Evolutionary conservation across 1,140 invertebrate genomes (phyloP).

Genomic region (Psilanteris sp.): DNA sequence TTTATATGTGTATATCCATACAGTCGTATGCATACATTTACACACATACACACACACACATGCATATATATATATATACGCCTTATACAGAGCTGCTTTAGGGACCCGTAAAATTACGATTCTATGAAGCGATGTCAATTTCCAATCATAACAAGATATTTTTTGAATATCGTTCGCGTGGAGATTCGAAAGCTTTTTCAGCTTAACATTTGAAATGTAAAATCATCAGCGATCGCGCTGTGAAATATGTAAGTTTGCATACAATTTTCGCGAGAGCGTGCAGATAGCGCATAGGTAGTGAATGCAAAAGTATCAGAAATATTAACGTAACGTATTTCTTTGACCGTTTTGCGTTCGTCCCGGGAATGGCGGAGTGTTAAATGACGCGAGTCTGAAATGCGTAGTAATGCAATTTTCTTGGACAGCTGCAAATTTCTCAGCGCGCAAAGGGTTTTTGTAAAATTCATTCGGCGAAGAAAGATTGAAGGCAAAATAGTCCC

Average conservation of each 20-base stretch:
- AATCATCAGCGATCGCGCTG: constrained; percentile 38
- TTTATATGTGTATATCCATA: too few species aligned
- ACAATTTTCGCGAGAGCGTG: constrained; percentile 3
- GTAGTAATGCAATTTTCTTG: constrained; percentile 40
- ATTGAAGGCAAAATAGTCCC: constrained; percentile 49
- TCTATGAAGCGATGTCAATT: constrained; percentile 25
- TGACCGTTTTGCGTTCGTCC: constrained; percentile 38
- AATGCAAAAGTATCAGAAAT: constrained; percentile 36
- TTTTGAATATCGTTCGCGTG: constrained; percentile 15
- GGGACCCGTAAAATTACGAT: constrained; percentile 18
- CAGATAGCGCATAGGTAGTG: background rate
- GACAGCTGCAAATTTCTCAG: constrained; percentile 59
- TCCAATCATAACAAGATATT: constrained; percentile 24
- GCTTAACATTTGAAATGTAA: constrained; percentile 48
- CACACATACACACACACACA: too few species aligned
- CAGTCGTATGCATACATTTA: too few species aligned
- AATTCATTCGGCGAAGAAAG: constrained; percentile 48
- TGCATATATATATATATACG: too few species aligned
- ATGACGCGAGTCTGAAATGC: constrained; percentile 55
- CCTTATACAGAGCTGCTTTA: too few species aligned
- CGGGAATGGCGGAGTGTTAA: constrained; percentile 47
- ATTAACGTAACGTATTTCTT: constrained; percentile 50
- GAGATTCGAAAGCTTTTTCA: constrained; percentile 7
- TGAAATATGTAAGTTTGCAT: constrained; percentile 49
- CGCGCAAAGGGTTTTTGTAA: constrained; percentile 49